Evolutionary conservation across 2,888 invertebrate genomes (phyloP), one percentile per base, ranked within the genome.

Genomic region (Hirtodrosophila duncani): DNA sequence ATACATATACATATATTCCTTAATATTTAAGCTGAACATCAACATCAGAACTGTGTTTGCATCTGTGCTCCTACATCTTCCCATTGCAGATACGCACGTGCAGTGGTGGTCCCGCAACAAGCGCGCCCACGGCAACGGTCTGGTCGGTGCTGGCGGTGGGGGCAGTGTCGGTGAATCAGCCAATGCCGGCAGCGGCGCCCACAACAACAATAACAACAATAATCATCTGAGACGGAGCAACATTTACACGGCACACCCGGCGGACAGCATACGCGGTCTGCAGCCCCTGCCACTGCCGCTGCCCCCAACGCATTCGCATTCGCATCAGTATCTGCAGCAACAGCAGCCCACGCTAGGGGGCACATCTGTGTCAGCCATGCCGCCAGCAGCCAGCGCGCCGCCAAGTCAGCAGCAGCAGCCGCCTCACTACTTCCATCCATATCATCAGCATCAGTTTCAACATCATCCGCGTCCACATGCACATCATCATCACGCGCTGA

Each of bases 31-130:
- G n/a, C n/a, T n/a, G n/a, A n/a, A n/a, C n/a, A n/a, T n/a, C n/a
- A n/a, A n/a, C n/a, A n/a, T n/a, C n/a, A n/a, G n/a, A n/a, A n/a
- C n/a, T n/a, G n/a, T n/a, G n/a, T n/a, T n/a, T n/a, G n/a, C n/a
- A n/a, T n/a, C n/a, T n/a, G n/a, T n/a, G n/a, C 17, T 27, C 14
- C 30, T 33, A 10, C 36, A 20, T 10, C 29, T 33, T 33, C 34
- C 36, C 42, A 13, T 57, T 67, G 38, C 67, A 86, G 87, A 86
- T 70, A 86, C 86, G 56, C 86, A 86, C 72, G 86, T 86, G 64
- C 87, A 86, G 60, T 86, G 86, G 86, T 86, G 86, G 87, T 86
- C 86, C 63, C 85, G 86, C 63, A 85, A 86, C 71, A 86, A 86
- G 58, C 85, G 85, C 30, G 79, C 83, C 41, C 60, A 64, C 51